phyloP scores from a whole-genome alignment of 2,113 vertebrate species.

The Trogon surrucura region DNA sequence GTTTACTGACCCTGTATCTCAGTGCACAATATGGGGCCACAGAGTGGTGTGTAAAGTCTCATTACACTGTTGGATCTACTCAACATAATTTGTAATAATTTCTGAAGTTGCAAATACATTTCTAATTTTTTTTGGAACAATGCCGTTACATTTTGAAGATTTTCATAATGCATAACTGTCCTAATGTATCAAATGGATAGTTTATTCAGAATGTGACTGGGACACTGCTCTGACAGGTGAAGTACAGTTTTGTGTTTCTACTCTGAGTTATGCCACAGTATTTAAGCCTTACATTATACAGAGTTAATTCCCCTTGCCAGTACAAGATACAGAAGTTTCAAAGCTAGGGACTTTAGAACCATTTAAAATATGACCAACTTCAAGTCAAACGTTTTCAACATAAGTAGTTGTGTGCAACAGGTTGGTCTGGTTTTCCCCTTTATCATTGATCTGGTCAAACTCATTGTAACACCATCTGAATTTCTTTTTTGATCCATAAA shows the following conservation, averaged over 20 bases:
- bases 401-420: background rate
- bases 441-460: background rate
- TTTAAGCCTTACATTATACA: background rate
- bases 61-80: background rate
- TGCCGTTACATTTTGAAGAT: background rate
- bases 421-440: background rate
- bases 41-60: fast-evolving
- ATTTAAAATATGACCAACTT: background rate
- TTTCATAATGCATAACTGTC: background rate
- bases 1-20: background rate
- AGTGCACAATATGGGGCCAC: background rate
- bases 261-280: background rate
- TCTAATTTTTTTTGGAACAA: background rate
- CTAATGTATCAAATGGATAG: background rate
- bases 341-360: background rate
- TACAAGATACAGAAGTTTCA: background rate
- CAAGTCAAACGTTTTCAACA: background rate
- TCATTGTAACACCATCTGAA: background rate
- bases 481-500: background rate
- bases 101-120: background rate
- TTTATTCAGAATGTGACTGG: background rate
- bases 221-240: background rate
- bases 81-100: background rate
- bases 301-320: background rate
- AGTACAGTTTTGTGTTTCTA: background rate